These are phyloP conservation scores for Marasmarcha lunaedactyla DNA, from an alignment of 2,888 invertebrate species.

Conservation along the genomic window DNA sequence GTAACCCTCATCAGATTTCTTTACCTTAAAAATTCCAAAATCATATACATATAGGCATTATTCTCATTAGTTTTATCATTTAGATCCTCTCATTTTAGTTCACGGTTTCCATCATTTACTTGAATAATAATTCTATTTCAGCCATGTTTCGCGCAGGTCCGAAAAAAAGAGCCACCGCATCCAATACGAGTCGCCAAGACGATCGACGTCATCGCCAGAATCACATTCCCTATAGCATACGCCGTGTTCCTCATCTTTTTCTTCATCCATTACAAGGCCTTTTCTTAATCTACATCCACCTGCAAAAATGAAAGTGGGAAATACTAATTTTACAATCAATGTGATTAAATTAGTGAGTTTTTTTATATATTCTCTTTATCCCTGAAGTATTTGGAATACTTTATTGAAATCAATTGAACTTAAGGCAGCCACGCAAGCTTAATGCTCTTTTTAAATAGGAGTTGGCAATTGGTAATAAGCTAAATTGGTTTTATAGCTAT, in stretches of 20 bases:
- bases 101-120: constrained; percentile 47
- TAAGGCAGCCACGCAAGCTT: not conserved
- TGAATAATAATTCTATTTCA: constrained; percentile 61
- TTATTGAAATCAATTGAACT: not conserved
- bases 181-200: constrained; percentile 94
- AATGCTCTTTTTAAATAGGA: not conserved
- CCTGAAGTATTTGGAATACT: constrained; percentile 1
- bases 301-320: constrained; percentile 6
- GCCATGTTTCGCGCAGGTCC: constrained; percentile 87
- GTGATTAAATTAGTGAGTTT: not conserved
- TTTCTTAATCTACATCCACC: constrained; percentile 70
- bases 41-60: too few relatives aligned
- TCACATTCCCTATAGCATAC: constrained; percentile 93
- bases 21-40: too few relatives aligned
- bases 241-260: constrained; percentile 94
- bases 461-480: too few relatives aligned
- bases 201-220: constrained; percentile 93
- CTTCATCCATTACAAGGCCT: constrained; percentile 94
- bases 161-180: constrained; percentile 92
- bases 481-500: too few relatives aligned
- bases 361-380: not conserved
- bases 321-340: not conserved
- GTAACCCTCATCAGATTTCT: too few relatives aligned
- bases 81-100: constrained; percentile 23
- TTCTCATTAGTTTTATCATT: too few relatives aligned